phyloP scores from a whole-genome alignment of 2,113 vertebrate genomes.

The Zosterops pallidus region DNA sequence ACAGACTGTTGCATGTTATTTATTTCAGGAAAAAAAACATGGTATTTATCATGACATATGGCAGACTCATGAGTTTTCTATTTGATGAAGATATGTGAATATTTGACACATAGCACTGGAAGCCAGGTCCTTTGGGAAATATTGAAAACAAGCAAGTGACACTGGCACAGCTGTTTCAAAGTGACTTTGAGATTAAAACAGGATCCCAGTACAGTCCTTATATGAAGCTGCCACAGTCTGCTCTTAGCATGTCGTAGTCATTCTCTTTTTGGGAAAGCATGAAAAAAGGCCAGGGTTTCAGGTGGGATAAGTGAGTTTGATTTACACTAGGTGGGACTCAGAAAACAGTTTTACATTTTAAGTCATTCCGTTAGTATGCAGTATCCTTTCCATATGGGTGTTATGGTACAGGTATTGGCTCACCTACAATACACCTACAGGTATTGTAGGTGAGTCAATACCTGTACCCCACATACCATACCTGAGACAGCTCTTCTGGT shows the following conservation, averaged over 20 bases:
- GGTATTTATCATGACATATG: neutral
- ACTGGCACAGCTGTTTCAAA: conserved; percentile 18
- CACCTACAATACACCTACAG: too few relatives aligned
- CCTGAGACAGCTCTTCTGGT: neutral
- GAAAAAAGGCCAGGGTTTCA: neutral
- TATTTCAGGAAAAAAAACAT: neutral
- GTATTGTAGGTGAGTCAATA: neutral
- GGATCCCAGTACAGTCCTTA: neutral
- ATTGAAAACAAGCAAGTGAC: neutral
- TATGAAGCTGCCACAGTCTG: neutral
- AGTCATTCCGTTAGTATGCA: neutral
- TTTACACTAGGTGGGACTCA: neutral
- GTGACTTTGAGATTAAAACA: neutral
- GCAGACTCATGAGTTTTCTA: neutral
- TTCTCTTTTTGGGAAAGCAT: neutral
- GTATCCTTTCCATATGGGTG: neutral
- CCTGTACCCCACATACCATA: neutral
- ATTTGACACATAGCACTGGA: neutral
- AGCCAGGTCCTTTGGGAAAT: neutral
- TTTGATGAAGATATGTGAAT: neutral
- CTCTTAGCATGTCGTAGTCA: neutral
- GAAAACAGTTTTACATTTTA: neutral
- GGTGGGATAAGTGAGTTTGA: neutral
- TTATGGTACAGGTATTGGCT: neutral
- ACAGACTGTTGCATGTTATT: neutral